Base-by-base conservation (phyloP, 2,113 vertebrate genomes). In the Capreolus pygargus region DNA sequence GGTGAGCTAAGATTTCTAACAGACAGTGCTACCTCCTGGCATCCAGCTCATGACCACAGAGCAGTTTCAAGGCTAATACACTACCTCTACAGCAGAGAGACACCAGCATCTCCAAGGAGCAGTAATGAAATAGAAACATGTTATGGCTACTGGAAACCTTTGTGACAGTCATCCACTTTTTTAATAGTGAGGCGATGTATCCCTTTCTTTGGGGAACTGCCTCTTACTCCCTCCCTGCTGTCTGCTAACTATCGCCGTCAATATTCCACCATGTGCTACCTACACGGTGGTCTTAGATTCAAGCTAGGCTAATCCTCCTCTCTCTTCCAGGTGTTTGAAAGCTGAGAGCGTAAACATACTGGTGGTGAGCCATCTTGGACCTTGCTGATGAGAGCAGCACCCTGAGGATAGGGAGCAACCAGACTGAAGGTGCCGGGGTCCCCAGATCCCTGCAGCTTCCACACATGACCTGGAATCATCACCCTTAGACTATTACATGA, bases 221-320 rank as follows among this genome's bases (percentile, higher is more conserved):
- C 33, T 74, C 78, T 67, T 36, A 14, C 19, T 12, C 5, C 50
- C 3, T 23, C 30, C 14, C 14, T 58, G 55, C 5, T 64, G 52
- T 21, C 13, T 64, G 58, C 61, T 67, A 78, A 61, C 43, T 27
- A 28, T 86, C 43, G 78, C 28, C 14, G 30, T 43, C 25, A 78
- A 78, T 70, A 36, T 36, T 55, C n/a, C 13, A 12, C 15, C 25
- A 60, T 30, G 11, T 30, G 50, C 10, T 36, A 45, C 6, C n/a
- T 30, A 89, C 76, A 93, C 50, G 10, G 30, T 47, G 15, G 47
- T 86, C 19, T 78, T 52, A 95, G 60, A 76, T 43, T 96, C 79
- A 79, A 28, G 12, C 21, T 28, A 76, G 9, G 3, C 14, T 30
- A 57, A 10, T 92, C 70, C 74, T 6, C n/a, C 7, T 57, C n/a